Conservation (phyloP, 2,888 invertebrate species). For the Bursaphelenchus okinawaensis region DNA sequence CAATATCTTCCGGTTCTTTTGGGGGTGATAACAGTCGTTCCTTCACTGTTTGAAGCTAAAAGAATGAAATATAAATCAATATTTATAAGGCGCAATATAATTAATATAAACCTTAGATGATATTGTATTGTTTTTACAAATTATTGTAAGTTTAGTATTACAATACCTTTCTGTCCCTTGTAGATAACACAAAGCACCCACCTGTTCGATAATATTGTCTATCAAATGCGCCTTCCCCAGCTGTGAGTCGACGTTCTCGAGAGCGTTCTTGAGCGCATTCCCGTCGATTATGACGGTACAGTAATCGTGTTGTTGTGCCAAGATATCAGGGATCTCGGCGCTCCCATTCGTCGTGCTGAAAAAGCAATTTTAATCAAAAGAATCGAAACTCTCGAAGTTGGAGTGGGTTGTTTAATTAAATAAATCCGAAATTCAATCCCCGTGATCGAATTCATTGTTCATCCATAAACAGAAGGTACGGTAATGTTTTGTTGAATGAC, state of each 20-base stretch:
- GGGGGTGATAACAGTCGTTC: constrained; percentile 32
- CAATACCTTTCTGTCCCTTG: too few species aligned
- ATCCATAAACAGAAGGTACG: not conserved
- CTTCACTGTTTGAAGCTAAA: constrained; percentile 40
- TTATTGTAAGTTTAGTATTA: too few species aligned
- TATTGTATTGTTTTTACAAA: too few species aligned
- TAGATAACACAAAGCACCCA: constrained; percentile 10
- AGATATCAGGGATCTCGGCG: constrained; percentile 48
- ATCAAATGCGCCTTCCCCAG: constrained; percentile 41
- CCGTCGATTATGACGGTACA: constrained; percentile 53
- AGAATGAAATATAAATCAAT: too few species aligned
- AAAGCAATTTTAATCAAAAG: constrained; percentile 3
- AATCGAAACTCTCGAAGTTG: not conserved
- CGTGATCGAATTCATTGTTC: not conserved
- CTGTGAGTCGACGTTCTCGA: constrained; percentile 38
- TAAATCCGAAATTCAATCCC: not conserved
- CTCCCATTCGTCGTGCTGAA: constrained; percentile 52
- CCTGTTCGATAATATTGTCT: constrained; percentile 46
- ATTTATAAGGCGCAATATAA: too few species aligned
- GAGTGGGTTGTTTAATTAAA: not conserved
- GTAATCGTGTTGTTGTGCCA: constrained; percentile 51
- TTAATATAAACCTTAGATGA: too few species aligned
- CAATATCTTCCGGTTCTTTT: constrained; percentile 26
- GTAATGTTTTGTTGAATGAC: not conserved
- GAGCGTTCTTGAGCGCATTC: constrained; percentile 38